A percentile compares a stretch with the other conserved stretches of the same genome.
Conservation (phyloP, 2,888 invertebrate species). For the Ctena decussata region DNA sequence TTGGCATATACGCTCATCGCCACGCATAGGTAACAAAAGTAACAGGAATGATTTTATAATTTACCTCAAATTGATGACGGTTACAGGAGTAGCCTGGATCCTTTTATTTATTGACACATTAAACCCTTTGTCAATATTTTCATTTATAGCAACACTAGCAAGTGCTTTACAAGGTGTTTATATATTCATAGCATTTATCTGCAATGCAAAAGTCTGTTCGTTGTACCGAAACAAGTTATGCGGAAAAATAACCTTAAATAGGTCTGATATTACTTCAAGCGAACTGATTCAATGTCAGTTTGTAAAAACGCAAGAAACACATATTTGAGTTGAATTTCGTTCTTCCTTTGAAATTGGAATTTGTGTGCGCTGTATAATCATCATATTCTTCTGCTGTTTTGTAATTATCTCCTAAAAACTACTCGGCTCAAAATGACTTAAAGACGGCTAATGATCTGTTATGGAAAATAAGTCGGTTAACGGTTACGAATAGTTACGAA, state of each 20-base stretch:
- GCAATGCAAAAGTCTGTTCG: slow-evolving; percentile 35
- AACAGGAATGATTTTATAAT: slow-evolving; percentile 48
- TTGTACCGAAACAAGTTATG: neutral
- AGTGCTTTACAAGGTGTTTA: slow-evolving; percentile 74
- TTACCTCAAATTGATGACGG: slow-evolving; percentile 70
- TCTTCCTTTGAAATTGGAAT: too few species aligned
- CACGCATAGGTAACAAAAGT: slow-evolving; percentile 27
- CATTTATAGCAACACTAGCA: slow-evolving; percentile 63
- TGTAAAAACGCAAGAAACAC: neutral
- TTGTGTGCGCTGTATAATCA: too few species aligned
- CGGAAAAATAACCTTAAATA: neutral
- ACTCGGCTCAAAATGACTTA: too few species aligned
- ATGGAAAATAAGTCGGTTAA: too few species aligned
- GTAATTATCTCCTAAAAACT: too few species aligned
- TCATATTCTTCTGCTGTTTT: too few species aligned
- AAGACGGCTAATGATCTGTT: too few species aligned
- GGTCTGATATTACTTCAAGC: neutral
- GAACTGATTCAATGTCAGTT: neutral
- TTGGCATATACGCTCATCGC: slow-evolving; percentile 53
- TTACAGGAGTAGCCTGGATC: slow-evolving; percentile 76
- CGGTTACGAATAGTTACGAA: too few species aligned
- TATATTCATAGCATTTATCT: slow-evolving; percentile 71
- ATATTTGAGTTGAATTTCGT: neutral
- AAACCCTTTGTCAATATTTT: slow-evolving; percentile 59
- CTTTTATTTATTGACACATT: slow-evolving; percentile 69